Conservation (phyloP, 1,140 invertebrate genomes). For the Drosophila ambigua region DNA sequence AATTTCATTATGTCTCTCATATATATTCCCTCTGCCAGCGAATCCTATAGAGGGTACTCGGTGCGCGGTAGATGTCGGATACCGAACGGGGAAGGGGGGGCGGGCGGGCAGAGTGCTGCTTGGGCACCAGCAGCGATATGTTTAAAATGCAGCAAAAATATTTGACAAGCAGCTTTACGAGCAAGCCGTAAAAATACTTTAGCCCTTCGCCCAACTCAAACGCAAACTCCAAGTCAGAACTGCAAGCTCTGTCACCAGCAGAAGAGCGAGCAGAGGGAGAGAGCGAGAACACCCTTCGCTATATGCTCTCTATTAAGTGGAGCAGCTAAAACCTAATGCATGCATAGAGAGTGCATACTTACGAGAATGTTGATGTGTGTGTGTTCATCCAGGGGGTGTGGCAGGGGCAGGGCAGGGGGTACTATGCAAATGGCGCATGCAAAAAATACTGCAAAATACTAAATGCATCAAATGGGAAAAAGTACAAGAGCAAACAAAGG, state of each 20-base stretch:
- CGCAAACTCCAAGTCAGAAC: not conserved
- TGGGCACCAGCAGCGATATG: constrained; percentile 26
- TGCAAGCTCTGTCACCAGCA: too few species aligned
- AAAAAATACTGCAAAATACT: constrained; percentile 44
- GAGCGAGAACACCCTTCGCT: not conserved
- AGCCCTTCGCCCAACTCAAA: not conserved
- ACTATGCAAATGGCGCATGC: constrained; percentile 42
- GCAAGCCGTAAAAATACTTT: constrained; percentile 74
- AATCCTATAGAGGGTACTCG: not conserved
- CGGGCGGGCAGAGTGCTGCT: too few species aligned
- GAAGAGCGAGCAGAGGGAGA: too few species aligned
- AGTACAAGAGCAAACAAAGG: constrained; percentile 7
- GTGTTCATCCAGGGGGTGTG: too few species aligned
- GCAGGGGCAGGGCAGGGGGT: not conserved
- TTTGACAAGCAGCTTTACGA: constrained; percentile 78
- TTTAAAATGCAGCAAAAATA: constrained; percentile 75
- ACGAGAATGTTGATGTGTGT: constrained; percentile 7
- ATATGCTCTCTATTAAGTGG: constrained; percentile 47
- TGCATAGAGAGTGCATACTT: constrained; percentile 54
- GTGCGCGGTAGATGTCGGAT: constrained; percentile 1
- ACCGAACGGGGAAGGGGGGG: too few species aligned
- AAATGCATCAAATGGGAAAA: constrained; percentile 46
- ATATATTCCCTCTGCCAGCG: constrained; percentile 38
- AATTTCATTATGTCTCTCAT: constrained; percentile 72
- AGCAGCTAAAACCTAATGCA: constrained; percentile 60